Conservation (phyloP, 2,888 invertebrate genomes). For the Leucophenga montana region DNA sequence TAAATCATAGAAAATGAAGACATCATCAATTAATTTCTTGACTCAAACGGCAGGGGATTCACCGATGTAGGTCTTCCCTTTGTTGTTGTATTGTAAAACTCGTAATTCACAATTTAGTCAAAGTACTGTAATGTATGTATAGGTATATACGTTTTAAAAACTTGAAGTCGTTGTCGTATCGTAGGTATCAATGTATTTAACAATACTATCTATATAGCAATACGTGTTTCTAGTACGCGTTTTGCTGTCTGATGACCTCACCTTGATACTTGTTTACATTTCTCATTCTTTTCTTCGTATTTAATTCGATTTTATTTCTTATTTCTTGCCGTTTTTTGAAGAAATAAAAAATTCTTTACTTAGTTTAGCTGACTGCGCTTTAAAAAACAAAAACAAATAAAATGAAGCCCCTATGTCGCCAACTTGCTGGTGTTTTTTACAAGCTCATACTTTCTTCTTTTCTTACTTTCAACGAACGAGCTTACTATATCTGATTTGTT, state of each 20-base stretch:
- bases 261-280: constrained; percentile 45
- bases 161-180: not conserved
- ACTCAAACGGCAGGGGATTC: no score
- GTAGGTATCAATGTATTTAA: not conserved
- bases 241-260: constrained; percentile 39
- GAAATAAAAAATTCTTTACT: constrained; percentile 7
- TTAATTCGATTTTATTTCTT: constrained; percentile 2
- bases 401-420: no score
- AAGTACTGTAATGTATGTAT: not conserved
- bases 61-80: no score
- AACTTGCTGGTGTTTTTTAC: no score
- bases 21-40: no score
- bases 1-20: no score
- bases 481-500: not conserved
- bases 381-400: not conserved
- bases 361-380: constrained; percentile 19
- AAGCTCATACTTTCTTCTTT: not conserved
- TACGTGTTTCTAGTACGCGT: constrained; percentile 26
- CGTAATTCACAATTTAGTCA: constrained; percentile 5
- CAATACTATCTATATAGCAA: constrained; percentile 10
- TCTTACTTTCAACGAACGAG: no score
- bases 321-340: constrained; percentile 4
- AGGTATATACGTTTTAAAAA: not conserved
- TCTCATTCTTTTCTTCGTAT: constrained; percentile 26
- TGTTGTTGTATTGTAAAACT: no score